Evolutionary conservation across 2,797 vertebrate species (phyloP).

Genomic region (Tympanoctomys barrerae): DNA sequence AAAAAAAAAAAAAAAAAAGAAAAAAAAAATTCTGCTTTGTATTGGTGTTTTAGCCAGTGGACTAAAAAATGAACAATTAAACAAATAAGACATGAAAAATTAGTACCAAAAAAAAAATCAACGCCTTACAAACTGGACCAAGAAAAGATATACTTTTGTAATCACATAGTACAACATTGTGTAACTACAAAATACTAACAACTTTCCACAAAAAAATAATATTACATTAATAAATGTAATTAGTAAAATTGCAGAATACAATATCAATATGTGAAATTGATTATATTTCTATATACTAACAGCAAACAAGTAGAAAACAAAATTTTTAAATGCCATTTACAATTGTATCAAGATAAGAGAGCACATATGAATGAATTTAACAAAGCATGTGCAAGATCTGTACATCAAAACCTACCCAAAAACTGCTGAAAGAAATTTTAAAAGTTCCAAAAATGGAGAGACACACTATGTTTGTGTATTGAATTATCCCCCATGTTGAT

Average conservation of each 20-base stretch:
- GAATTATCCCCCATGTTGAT: neutral
- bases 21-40: neutral
- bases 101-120: neutral
- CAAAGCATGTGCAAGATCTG: neutral
- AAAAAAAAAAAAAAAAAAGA: too few relatives aligned
- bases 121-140: neutral
- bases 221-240: constrained; percentile 26
- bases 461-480: neutral
- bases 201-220: neutral
- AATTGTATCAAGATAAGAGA: neutral
- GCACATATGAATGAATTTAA: neutral
- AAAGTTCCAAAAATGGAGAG: neutral
- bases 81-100: neutral
- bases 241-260: constrained; percentile 8
- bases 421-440: neutral
- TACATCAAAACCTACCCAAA: neutral
- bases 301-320: neutral
- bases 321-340: neutral
- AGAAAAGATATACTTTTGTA: constrained; percentile 14
- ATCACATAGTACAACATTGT: neutral
- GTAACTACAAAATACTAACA: constrained; percentile 46
- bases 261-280: constrained; percentile 30
- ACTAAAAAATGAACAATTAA: neutral
- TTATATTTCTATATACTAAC: neutral
- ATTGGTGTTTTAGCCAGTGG: neutral